phyloP scores from a whole-genome alignment of 2,113 vertebrate species.

The Cynocephalus volans region DNA sequence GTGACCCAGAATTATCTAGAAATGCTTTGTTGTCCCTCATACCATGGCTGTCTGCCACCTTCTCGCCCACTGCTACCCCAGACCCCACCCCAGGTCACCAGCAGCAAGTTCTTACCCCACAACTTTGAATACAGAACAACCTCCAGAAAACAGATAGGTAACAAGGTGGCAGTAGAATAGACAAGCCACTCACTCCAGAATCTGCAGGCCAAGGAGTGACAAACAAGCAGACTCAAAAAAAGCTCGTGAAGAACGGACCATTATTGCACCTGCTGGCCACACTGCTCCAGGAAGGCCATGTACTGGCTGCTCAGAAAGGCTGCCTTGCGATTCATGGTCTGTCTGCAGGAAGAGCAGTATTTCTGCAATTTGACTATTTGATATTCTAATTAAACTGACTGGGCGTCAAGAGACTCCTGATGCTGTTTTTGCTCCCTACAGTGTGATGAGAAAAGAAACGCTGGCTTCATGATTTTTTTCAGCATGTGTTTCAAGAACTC shows the following conservation, averaged over 20 bases:
- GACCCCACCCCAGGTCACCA: neutral
- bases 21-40: neutral
- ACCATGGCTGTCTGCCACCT: neutral
- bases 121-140: neutral
- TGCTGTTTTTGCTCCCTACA: neutral
- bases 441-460: slow-evolving; percentile 4
- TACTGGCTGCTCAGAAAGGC: neutral
- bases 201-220: neutral
- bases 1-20: neutral
- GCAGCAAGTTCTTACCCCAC: neutral
- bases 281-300: neutral
- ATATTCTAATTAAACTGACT: neutral
- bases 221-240: neutral
- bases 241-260: neutral
- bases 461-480: neutral
- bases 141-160: neutral
- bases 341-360: neutral
- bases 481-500: neutral
- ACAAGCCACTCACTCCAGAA: neutral
- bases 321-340: neutral
- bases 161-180: neutral
- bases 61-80: neutral
- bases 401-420: neutral
- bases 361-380: neutral
- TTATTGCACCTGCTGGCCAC: neutral